Evolutionary conservation across 2,113 vertebrate species (phyloP), one percentile per base, ranked within the genome.

Genomic region (Megalops atlanticus): DNA sequence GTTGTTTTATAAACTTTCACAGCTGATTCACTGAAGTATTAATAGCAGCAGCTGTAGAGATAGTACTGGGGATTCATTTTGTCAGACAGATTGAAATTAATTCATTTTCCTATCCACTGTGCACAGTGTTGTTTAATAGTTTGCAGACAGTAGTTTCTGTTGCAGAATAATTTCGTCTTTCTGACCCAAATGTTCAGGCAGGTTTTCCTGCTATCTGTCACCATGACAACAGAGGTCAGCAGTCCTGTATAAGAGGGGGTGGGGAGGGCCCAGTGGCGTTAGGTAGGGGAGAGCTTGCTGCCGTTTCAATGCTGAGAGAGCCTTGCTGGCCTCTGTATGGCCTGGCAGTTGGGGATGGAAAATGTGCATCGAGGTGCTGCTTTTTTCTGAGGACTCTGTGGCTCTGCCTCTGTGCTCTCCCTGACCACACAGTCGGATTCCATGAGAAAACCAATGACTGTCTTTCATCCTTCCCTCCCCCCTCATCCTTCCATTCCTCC

Each of bases 271-370:
- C 10, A 14, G 74, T 47, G 11, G 41, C 31, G 41, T 47, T 58
- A 39, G 76, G 35, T 39, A 27, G 24, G 21, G 52, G 47, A 64
- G 52, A 16, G 21, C 21, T 38, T 49, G 64, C 40, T 47, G 15
- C 14, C n/a, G 43, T 58, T 3, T 33, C 49, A n/a, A 24, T 31
- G 49, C 49, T 40, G 76, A 58, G 52, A 52, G 52, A 58, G 52
- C 49, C n/a, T 47, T 5, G 73, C 31, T 64, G 76, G 16, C 47
- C 33, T 21, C 12, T 35, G 24, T 21, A 16, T 36, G 27, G 78
- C 40, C 64, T 45, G 68, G 68, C 64, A 79, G 78, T 36, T 31
- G 64, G 54, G 78, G 41, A 35, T 43, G 69, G 69, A 79, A 71
- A 80, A 80, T 72, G 16, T 78, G 49, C 52, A 15, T 78, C 18